phyloP scores from a whole-genome alignment of 30 jellyfish, hydroid and myxozoan species.

The Chironex yamaguchii region DNA sequence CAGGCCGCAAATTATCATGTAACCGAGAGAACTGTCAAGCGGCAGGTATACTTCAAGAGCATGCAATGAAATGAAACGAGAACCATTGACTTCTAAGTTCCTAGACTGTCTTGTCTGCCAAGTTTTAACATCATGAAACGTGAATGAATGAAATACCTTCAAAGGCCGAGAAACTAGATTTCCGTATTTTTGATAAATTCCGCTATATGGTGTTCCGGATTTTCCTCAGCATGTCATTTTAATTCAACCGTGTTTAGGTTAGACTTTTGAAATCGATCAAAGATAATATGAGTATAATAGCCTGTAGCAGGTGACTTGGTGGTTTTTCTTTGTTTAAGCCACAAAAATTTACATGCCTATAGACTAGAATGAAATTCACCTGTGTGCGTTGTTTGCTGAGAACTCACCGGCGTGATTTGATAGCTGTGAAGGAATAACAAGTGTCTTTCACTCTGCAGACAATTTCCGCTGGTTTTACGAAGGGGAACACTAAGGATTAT shows the following conservation, averaged over 20 bases:
- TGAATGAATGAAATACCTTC: too few species aligned
- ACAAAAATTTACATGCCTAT: neutral
- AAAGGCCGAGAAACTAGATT: too few species aligned
- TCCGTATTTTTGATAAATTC: too few species aligned
- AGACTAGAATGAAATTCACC: neutral
- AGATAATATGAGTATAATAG: neutral
- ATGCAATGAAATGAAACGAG: too few species aligned
- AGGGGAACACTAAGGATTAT: neutral
- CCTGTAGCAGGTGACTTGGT: conserved; percentile 4
- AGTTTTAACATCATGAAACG: too few species aligned
- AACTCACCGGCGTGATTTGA: conserved; percentile 2
- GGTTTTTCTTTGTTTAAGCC: neutral
- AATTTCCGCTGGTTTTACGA: neutral
- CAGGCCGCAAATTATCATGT: too few species aligned
- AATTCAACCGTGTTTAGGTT: neutral
- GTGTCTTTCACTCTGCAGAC: neutral
- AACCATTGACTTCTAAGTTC: too few species aligned
- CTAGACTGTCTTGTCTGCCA: too few species aligned
- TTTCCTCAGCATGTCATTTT: neutral
- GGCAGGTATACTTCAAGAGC: too few species aligned
- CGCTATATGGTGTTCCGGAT: too few species aligned
- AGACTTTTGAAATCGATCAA: neutral
- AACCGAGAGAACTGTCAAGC: too few species aligned
- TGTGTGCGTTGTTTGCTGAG: neutral
- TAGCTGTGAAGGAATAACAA: neutral